Conservation (phyloP, 2,888 invertebrate genomes). For the Conchocele bisecta region DNA sequence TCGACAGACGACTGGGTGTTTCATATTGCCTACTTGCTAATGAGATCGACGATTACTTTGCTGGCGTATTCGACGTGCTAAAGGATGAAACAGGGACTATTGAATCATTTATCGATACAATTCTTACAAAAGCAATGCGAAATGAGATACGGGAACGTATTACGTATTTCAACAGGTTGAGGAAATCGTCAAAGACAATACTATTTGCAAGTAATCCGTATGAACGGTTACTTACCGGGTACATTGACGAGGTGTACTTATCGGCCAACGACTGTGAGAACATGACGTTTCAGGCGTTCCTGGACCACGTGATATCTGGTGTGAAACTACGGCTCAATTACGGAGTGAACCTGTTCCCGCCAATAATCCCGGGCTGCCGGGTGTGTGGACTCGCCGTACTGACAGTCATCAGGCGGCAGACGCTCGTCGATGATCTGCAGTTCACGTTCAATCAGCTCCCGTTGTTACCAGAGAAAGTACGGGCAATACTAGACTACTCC, state of each 20-base stretch:
- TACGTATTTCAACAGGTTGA: not conserved
- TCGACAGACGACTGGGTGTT: not conserved
- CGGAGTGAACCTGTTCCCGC: slow-evolving; percentile 1
- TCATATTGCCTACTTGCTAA: not conserved
- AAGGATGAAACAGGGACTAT: not conserved
- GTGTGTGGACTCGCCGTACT: slow-evolving; percentile 53
- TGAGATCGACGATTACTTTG: not conserved
- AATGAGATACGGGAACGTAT: not conserved
- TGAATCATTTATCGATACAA: not conserved
- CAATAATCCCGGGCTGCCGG: slow-evolving; percentile 45
- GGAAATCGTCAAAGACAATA: not conserved
- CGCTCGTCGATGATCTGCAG: slow-evolving; percentile 37
- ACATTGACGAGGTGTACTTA: slow-evolving; percentile 60
- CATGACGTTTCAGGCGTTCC: slow-evolving; percentile 56
- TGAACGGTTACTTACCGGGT: slow-evolving; percentile 58
- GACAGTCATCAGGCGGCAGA: slow-evolving; percentile 57
- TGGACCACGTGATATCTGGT: not conserved
- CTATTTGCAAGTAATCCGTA: slow-evolving; percentile 60
- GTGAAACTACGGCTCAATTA: not conserved
- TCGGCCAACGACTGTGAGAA: slow-evolving; percentile 28
- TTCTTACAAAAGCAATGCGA: no score
- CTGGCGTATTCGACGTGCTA: not conserved
- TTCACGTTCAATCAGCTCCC: slow-evolving; percentile 40
- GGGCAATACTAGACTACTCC: not conserved
- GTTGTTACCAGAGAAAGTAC: not conserved